Base-by-base conservation (phyloP, 2,888 invertebrate species). In the Meghimatium bilineatum region DNA sequence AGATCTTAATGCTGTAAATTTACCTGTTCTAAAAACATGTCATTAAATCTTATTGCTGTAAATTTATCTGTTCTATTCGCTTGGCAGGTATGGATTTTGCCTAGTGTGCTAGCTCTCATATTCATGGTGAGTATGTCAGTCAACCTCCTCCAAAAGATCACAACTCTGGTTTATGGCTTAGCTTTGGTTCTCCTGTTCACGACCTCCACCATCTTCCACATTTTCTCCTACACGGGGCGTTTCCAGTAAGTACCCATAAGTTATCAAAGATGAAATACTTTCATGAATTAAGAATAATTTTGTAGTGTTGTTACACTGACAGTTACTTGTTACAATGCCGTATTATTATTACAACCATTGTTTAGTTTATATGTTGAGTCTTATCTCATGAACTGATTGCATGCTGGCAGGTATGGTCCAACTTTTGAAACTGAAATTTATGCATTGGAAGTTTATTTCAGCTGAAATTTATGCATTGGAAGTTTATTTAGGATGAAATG, bases 171-270 rank as follows among this genome's bases (percentile, higher is more conserved):
- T 83, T 98, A 98, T 93, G 98, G 98, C 8, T 95, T 96, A 69
- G 96, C 97, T 20, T 95, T 98, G 34, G 96, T 97, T 86, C 95
- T 97, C 85, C 95, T 98, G 80, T 98, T 98, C 94, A 95, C 96
- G 63, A 95, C 97, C 38, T 98, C 98, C 56, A 97, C 98, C 60
- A 96, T 96, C 92, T 98, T 98, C 95, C 98, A 98, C 93, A 96
- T 96, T 78, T 96, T 97, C 32, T 97, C 97, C 93, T 98, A 94
- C 89, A 89, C 91, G 44, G 93, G 92, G 34, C 88, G 90, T 60
- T 92, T 89, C 86, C 92, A 92, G 94, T 94, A 90, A 89, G 91
- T 82, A 67, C 20, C 29, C n/a, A 63, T 2, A 63, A 14, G 1
- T 29, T 17, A 2, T n/a, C 5, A 56, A 60, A 56, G 0, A 63